Evolutionary conservation across 2,888 invertebrate genomes (phyloP).

Genomic region (Drosophila demipolita): DNA sequence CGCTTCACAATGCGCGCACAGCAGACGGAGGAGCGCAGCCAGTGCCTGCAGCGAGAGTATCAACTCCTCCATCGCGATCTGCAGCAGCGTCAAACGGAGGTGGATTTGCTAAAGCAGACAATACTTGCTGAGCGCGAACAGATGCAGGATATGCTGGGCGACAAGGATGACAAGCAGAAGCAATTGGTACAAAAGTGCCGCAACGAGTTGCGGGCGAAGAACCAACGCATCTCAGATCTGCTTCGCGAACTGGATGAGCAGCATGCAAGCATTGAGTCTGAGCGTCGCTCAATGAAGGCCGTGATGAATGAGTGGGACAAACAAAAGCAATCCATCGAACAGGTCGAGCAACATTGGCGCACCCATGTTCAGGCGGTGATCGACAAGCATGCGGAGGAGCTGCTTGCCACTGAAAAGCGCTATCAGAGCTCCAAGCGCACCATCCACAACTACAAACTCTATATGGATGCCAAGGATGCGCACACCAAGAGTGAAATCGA

Average conservation of each 20-base stretch:
- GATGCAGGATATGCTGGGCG: constrained; percentile 74
- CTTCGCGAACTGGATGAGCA: constrained; percentile 80
- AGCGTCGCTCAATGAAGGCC: constrained; percentile 85
- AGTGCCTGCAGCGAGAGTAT: constrained; percentile 75
- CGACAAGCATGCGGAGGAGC: constrained; percentile 85
- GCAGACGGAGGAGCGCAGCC: constrained; percentile 78
- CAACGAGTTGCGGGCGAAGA: constrained; percentile 84
- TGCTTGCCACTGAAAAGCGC: constrained; percentile 86
- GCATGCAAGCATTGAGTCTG: constrained; percentile 84
- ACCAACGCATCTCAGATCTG: constrained; percentile 83
- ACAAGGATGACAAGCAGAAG: constrained; percentile 80
- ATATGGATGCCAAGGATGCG: constrained; percentile 88
- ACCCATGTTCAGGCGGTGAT: constrained; percentile 85
- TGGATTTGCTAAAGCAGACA: constrained; percentile 83
- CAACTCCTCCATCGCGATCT: constrained; percentile 73
- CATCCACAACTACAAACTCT: constrained; percentile 88
- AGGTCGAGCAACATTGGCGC: constrained; percentile 85
- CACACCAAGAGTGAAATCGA: constrained; percentile 88
- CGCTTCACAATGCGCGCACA: constrained; percentile 85
- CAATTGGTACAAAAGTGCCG: constrained; percentile 77
- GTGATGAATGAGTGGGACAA: constrained; percentile 85
- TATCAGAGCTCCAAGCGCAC: constrained; percentile 88
- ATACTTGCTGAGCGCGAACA: constrained; percentile 84
- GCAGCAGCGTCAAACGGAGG: constrained; percentile 80
- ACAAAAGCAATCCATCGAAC: constrained; percentile 85